Percentiles rank a stretch among this genome's conserved stretches.
These are phyloP conservation scores for Hoplostethus atlanticus DNA, from an alignment of 2,797 vertebrate species.

Conservation along the genomic window DNA sequence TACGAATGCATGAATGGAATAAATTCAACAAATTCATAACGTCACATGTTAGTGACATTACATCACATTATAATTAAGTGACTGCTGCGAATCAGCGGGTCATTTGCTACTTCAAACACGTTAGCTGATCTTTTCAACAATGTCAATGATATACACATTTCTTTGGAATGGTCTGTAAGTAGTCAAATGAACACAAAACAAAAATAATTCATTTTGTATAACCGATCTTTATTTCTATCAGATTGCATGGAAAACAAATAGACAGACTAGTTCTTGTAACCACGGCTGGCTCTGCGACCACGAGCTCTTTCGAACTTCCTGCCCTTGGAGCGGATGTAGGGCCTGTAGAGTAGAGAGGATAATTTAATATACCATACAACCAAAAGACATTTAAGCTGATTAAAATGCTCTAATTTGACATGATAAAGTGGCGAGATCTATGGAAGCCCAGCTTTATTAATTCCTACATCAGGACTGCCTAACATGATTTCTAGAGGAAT, in stretches of 20 bases:
- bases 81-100: not conserved
- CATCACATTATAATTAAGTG: not conserved
- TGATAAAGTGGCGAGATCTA: too few species aligned
- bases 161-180: not conserved
- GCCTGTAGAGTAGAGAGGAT: constrained; percentile 69
- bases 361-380: not conserved
- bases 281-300: constrained; percentile 88
- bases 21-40: constrained; percentile 28
- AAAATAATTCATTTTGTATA: constrained; percentile 50
- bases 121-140: not conserved
- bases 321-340: constrained; percentile 89
- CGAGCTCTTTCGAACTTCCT: constrained; percentile 90
- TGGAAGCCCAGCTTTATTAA: too few species aligned
- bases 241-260: constrained; percentile 76
- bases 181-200: constrained; percentile 12
- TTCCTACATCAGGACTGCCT: too few species aligned
- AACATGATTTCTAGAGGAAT: too few species aligned
- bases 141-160: not conserved
- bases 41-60: not conserved
- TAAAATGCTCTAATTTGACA: too few species aligned
- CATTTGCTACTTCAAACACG: accelerated
- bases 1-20: not conserved
- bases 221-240: constrained; percentile 82
- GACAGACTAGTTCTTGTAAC: constrained; percentile 86
- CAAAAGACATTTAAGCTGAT: not conserved